Conservation (phyloP, 37 sponge, comb jelly and placozoan species). For the Ianthella basta region DNA sequence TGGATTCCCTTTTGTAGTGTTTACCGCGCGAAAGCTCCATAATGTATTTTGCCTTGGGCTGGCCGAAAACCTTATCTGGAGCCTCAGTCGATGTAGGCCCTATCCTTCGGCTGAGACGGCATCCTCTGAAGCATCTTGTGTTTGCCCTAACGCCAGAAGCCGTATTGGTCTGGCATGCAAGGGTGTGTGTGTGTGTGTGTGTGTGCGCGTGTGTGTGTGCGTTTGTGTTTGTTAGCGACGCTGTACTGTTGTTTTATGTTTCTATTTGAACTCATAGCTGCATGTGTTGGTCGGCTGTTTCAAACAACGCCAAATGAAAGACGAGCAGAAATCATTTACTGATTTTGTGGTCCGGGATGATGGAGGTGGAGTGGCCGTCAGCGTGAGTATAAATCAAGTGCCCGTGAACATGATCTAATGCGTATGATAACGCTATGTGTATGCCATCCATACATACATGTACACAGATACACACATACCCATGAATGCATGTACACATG, state of each 20-base stretch:
- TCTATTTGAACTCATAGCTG: background rate
- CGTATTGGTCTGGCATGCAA: conserved; percentile 4
- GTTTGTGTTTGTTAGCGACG: background rate
- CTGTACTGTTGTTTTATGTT: too few relatives aligned
- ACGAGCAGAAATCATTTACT: too few relatives aligned
- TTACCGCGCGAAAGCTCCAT: background rate
- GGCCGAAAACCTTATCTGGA: background rate
- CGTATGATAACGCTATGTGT: too few relatives aligned
- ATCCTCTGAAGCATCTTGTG: conserved; percentile 29
- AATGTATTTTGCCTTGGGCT: conserved; percentile 21
- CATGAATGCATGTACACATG: too few relatives aligned
- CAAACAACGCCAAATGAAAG: background rate
- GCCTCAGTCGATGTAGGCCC: background rate
- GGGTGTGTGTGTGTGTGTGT: background rate
- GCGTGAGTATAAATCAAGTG: too few relatives aligned
- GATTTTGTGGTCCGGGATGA: background rate
- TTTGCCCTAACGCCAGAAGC: conserved; percentile 1
- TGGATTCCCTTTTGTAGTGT: too few relatives aligned
- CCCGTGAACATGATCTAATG: too few relatives aligned
- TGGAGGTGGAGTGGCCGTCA: conserved; percentile 24
- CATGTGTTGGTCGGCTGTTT: conserved; percentile 18
- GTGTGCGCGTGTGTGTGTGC: background rate
- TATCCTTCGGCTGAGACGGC: background rate
- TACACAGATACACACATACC: too few relatives aligned
- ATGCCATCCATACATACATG: too few relatives aligned